These are phyloP conservation scores for Argopecten irradians DNA, from an alignment of 1,140 invertebrate genomes.

Conservation along the genomic window DNA sequence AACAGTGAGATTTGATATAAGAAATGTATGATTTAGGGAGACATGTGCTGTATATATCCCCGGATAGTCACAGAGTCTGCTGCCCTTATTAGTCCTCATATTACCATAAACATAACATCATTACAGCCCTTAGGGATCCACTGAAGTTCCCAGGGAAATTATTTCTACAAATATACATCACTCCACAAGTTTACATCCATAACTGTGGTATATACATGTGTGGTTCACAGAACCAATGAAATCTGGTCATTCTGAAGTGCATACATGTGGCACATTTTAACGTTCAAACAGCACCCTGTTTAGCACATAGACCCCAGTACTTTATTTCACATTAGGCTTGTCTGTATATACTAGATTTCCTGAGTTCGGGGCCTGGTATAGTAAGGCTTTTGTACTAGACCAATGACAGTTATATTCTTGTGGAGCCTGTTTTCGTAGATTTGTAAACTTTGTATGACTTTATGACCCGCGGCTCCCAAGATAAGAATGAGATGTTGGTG, in stretches of 20 bases:
- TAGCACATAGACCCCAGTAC: not conserved
- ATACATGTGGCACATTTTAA: not conserved
- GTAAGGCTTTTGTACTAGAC: not conserved
- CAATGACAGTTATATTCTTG: not conserved
- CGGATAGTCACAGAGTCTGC: not conserved
- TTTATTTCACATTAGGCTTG: not conserved
- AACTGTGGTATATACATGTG: not conserved
- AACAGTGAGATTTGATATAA: not conserved
- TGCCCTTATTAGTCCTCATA: not conserved
- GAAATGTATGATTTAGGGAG: not conserved
- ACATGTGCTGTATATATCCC: not conserved
- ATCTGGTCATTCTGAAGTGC: not conserved
- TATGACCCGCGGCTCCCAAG: not conserved
- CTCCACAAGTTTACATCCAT: not conserved
- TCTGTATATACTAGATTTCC: not conserved
- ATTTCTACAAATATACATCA: not conserved
- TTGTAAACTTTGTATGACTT: not conserved
- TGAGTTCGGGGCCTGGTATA: not conserved
- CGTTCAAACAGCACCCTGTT: slow-evolving; percentile 13
- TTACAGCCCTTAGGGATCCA: not conserved
- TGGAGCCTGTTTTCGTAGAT: not conserved
- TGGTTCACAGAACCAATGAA: not conserved
- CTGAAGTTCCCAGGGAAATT: not conserved
- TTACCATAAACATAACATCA: not conserved
- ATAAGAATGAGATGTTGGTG: not conserved